phyloP scores from a whole-genome alignment of 2,113 vertebrate species.

The Azemiops feae region DNA sequence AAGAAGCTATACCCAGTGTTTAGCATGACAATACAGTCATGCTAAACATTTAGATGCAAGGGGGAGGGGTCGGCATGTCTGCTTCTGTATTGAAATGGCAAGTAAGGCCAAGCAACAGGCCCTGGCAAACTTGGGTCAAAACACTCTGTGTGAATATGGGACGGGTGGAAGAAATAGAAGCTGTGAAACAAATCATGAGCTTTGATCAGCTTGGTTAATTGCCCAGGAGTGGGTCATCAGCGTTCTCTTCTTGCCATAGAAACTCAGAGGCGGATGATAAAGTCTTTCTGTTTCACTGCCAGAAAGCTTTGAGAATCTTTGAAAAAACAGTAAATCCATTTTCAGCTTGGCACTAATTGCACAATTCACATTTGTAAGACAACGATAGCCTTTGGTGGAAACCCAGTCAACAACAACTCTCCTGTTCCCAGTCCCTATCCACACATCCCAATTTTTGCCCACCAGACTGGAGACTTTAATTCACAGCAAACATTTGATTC shows the following conservation, averaged over 20 bases:
- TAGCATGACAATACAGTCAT: not conserved
- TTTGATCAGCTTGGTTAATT: not conserved
- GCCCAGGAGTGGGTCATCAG: not conserved
- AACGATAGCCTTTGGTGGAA: conserved; percentile 3
- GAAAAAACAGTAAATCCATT: conserved; percentile 23
- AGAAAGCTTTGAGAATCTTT: conserved; percentile 26
- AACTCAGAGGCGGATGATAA: conserved; percentile 6
- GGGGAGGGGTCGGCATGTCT: not conserved
- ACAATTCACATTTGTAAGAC: conserved; percentile 12
- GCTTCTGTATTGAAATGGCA: not conserved
- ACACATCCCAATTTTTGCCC: not conserved
- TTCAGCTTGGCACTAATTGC: conserved; percentile 23
- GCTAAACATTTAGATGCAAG: not conserved
- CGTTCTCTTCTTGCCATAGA: not conserved
- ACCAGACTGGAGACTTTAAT: not conserved
- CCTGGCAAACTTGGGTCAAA: not conserved
- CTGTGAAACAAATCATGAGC: not conserved
- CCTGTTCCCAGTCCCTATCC: not conserved
- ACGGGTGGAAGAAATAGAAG: not conserved
- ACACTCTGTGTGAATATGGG: not conserved
- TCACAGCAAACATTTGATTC: not conserved
- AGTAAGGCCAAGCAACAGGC: not conserved
- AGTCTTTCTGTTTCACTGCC: conserved; percentile 7
- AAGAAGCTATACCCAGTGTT: not conserved
- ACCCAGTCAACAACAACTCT: not conserved